Conservation (phyloP, 2,888 invertebrate genomes). For the Pterostichus niger region DNA sequence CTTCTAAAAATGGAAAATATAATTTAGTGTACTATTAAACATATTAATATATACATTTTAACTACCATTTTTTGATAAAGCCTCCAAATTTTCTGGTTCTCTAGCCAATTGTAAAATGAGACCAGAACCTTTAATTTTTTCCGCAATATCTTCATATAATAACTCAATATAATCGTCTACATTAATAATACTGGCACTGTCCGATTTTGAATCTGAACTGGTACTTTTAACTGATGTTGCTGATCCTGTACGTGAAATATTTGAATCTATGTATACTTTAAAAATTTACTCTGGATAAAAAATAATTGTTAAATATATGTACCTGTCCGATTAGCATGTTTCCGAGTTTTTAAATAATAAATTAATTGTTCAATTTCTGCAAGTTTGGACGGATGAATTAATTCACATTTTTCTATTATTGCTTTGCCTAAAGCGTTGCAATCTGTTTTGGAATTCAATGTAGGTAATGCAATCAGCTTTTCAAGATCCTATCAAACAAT, state of each 20-base stretch:
- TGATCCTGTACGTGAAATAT: slow-evolving; percentile 49
- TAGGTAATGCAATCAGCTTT: slow-evolving; percentile 90
- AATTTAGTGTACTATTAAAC: slow-evolving; percentile 61
- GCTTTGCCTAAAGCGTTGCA: slow-evolving; percentile 88
- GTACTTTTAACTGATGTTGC: slow-evolving; percentile 53
- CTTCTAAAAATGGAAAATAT: slow-evolving; percentile 82
- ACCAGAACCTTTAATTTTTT: slow-evolving; percentile 95
- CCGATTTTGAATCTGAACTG: slow-evolving; percentile 78
- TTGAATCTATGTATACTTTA: slow-evolving; percentile 56
- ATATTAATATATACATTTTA: slow-evolving; percentile 11
- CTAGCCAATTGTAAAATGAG: slow-evolving; percentile 94
- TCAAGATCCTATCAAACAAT: slow-evolving; percentile 73
- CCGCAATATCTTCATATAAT: slow-evolving; percentile 95
- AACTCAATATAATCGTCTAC: slow-evolving; percentile 97
- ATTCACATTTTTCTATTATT: slow-evolving; percentile 91
- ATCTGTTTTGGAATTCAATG: slow-evolving; percentile 88
- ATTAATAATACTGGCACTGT: slow-evolving; percentile 88
- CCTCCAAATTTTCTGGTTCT: slow-evolving; percentile 95
- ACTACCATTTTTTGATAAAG: slow-evolving; percentile 94
- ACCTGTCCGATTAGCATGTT: slow-evolving; percentile 76
- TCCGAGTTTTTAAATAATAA: slow-evolving; percentile 91
- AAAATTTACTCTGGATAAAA: neutral
- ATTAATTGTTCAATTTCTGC: slow-evolving; percentile 93
- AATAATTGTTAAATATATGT: slow-evolving; percentile 7
- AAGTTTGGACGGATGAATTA: slow-evolving; percentile 90